Evolutionary conservation across 2,113 vertebrate genomes (phyloP), one percentile per base, ranked within the genome.

Genomic region (Pterocles gutturalis): DNA sequence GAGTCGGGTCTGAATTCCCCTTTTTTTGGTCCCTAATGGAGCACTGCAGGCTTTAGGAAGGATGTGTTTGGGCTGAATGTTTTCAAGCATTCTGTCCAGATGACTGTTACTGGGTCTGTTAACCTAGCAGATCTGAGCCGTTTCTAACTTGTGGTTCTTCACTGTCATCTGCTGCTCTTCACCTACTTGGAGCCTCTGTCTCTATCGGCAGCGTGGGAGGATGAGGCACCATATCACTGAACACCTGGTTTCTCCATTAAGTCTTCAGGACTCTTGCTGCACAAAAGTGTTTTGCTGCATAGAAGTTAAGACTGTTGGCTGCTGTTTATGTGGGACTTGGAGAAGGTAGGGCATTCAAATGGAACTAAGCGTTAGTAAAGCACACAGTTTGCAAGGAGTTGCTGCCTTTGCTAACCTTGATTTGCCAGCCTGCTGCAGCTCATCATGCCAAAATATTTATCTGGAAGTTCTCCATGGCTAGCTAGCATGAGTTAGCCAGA

Each of bases 121-220:
- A 87, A 45, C 3, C 12, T 14, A 4, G 17, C 3, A 15, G 33
- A 26, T 58, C 25, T 58, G 53, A 65, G 28, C 57, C 3, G 2
- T 75, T 91, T 71, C 34, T 58, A 64, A 29, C 29, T 81, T 0
- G 0, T 1, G 1, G 26, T 49, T 83, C 25, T 51, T 81, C n/a
- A 16, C 19, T 33, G 46, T 64, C 2, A 0, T 43, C 55, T 78
- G 8, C 54, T 93, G 73, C 17, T 15, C 17, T 28, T 79, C 10
- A 16, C 19, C 45, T 65, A 3, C 9, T 0, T 55, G 19, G n/a
- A 58, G 8, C 24, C 15, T 71, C 38, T 49, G 0, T 84, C 55
- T 57, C 34, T 0, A 0, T 16, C 1, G 6, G 18, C 61, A 45
- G 3, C 12, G 9, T 53, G 57, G 38, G 54, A 80, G 33, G 41